Evolutionary conservation across 2,888 invertebrate genomes (phyloP), one percentile per base, ranked within the genome.

Genomic region (Cerastis leucographa): DNA sequence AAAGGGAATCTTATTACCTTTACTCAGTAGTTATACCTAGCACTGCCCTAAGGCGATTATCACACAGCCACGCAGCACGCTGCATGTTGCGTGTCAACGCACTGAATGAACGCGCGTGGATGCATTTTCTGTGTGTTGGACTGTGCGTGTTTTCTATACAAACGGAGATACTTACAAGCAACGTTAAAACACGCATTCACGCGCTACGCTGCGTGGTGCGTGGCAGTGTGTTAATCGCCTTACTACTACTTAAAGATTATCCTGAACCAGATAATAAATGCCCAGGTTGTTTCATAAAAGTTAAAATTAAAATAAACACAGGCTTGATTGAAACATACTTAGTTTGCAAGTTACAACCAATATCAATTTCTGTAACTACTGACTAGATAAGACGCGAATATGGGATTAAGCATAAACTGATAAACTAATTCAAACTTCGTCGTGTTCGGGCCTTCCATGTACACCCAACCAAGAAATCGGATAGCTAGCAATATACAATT

Each of bases 381-480:
- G 69, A 69, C 62, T 72, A 59, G 73, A 65, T 82, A 71, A 81
- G 69, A 72, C 46, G 62, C 66, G 69, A 78, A 74, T 75, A 54
- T 62, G 29, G 73, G 76, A 78, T 82, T 84, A 75, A 71, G 40
- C 59, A 51, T 54, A 69, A 77, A 84, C 85, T 85, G 59, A 59
- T 29, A 64, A 42, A 64, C 64, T 64, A 82, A 85, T 82, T 78
- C 83, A 74, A 84, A 84, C 76, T 84, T 84, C 35, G 29, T 67
- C 69, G 72, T 70, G 51, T 74, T 76, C 12, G 29, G 25, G 42
- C 51, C 35, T 51, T 51, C 29, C 62, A 59, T 25, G 49, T 61
- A 54, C 51, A 51, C 44, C 44, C 17, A 46, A 19, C 14, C 51
- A 66, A 66, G 64, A 19, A 78, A 61, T 69, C 44, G 51, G 42